Evolutionary conservation across 2,797 vertebrate genomes (phyloP), one percentile per base, ranked within the genome.

Genomic region (Uromys caudimaculatus): DNA sequence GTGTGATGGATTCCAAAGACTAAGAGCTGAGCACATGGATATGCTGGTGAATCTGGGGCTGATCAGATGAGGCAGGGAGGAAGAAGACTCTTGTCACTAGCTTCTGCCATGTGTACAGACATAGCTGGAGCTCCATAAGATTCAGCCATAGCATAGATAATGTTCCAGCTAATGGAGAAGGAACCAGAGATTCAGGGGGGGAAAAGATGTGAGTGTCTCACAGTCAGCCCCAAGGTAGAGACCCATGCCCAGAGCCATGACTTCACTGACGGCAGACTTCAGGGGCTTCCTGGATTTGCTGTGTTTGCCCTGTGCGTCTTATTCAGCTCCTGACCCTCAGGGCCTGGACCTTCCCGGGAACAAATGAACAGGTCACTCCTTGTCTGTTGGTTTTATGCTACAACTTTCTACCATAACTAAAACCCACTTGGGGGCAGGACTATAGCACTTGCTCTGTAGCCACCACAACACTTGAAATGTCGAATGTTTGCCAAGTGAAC

Each of bases 241-340:
- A 41, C n/a, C 29, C 67, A 85, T 50, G 54, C 29, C 16, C 24
- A 35, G 21, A 16, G 64, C 19, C 24, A 16, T 9, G 0, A 2
- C 47, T 24, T 32, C 24, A 12, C 35, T 71, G 77, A 69, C 21
- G 17, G 19, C 10, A n/a, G 58, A n/a, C 50, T 21, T 38, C 7
- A 73, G 19, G 58, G 58, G 29, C 73, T 44, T 82, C 73, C n/a
- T 8, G 21, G 29, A 32, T 41, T 12, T 14, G 12, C 83, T 27
- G 11, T 6, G 0, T 50, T 6, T 1, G n/a, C 9, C 8, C 44
- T 0, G 29, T 5, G 16, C 35, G 1, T 32, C 47, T 44, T 1
- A 0, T 7, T 60, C 29, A 41, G 62, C 32, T 60, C n/a, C 14
- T 14, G 41, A 1, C n/a, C 1, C 9, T 1, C 1, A 21, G 54